Base-by-base conservation (phyloP, 2,797 vertebrate genomes). In the Buceros bicornis region DNA sequence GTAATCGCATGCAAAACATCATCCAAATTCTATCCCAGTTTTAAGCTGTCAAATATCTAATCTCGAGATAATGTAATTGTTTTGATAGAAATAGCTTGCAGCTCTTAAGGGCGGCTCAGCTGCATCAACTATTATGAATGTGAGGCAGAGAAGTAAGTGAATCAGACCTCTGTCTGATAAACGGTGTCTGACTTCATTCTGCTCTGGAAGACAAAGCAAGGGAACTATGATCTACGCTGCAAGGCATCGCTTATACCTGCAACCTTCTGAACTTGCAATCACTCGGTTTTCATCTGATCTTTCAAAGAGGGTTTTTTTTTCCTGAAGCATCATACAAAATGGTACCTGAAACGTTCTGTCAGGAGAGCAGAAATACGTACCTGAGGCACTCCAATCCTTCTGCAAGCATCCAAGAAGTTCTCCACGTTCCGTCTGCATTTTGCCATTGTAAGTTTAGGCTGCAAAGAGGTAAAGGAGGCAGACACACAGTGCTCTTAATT, bases 401-500 rank as follows among this genome's bases (percentile, higher is more conserved):
- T 99, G 98, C 99, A 99, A 71, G 99, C 99, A 98, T 99, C 99
- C 95, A 99, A 96, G 97, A 99, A 99, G 97, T 99, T 99, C 98
- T 99, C 99, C 82, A 99, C 99, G 0, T 99, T 99, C 76, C 99
- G 98, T 80, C 99, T 98, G 98, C 99, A 99, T 95, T 99, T 99
- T 76, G 99, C 99, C 99, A 99, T 99, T 31, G 99, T 99, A 97
- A 99, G 98, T 97, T 99, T 99, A 94, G 99, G 99, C 99, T 99
- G 97, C 61, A 96, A 92, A 60, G 58, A 95, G 72, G 47, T 37
- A 89, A 91, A 70, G 53, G 85, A 91, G 45, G 61, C 57, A 92
- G n/a, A 42, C 10, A 54, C 2, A 50, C 21, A 48, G 54, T 19
- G 31, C 17, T 95, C 42, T 94, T 87, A 74, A 87, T 7, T 79